Percentiles rank a stretch among this genome's conserved stretches.
Evolutionary conservation across 2,888 invertebrate species (phyloP).

Genomic region (Eupeodes latifasciatus): DNA sequence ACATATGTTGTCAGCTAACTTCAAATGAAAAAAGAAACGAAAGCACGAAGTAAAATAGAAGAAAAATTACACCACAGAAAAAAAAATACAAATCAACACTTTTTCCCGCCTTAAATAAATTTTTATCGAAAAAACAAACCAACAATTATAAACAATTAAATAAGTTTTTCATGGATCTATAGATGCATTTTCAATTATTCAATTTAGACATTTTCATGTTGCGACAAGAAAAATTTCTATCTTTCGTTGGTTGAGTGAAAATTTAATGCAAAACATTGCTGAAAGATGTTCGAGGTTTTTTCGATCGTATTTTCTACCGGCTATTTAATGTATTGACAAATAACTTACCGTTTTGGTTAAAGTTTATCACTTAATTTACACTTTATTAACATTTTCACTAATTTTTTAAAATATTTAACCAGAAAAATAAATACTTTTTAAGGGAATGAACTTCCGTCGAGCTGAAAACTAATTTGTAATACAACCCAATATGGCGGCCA

Average conservation of each 20-base stretch:
- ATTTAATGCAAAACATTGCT: conserved; percentile 58
- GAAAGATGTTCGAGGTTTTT: conserved; percentile 2
- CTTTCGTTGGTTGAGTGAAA: conserved; percentile 50
- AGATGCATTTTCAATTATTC: background rate
- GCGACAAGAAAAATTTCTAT: conserved; percentile 53
- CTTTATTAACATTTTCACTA: conserved; percentile 61
- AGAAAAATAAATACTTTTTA: conserved; percentile 47
- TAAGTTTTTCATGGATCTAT: background rate
- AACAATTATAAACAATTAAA: background rate
- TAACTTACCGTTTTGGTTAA: conserved; percentile 51
- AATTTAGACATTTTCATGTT: conserved; percentile 40
- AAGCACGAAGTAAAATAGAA: conserved; percentile 36
- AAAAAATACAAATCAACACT: conserved; percentile 63
- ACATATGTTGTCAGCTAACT: background rate
- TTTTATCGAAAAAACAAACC: conserved; percentile 33
- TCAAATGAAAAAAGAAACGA: conserved; percentile 39
- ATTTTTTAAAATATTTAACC: conserved; percentile 54
- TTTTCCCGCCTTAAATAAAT: conserved; percentile 68
- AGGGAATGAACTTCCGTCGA: conserved; percentile 45
- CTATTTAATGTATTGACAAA: background rate
- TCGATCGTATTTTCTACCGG: conserved; percentile 4
- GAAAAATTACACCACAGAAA: conserved; percentile 41
- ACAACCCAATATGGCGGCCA: conserved; percentile 72
- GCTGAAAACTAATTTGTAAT: conserved; percentile 62
- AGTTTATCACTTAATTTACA: conserved; percentile 56